Evolutionary conservation across 2,888 invertebrate species (phyloP).

Genomic region (Esperia sulphurella): DNA sequence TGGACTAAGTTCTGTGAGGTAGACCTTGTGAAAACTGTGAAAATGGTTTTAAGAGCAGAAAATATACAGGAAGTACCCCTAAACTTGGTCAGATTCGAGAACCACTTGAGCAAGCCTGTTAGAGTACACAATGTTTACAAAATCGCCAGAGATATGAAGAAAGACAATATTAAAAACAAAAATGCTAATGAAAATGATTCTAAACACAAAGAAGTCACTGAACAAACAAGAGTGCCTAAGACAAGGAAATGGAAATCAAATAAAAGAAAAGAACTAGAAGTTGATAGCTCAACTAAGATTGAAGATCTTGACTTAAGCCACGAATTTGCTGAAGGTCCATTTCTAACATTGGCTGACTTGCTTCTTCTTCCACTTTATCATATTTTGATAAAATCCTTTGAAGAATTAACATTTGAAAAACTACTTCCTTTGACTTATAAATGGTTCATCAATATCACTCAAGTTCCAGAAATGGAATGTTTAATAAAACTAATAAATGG

Average conservation of each 20-base stretch:
- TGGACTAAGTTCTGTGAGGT: slow-evolving; percentile 97
- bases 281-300: slow-evolving; percentile 67
- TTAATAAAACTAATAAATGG: slow-evolving; percentile 24
- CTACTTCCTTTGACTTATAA: slow-evolving; percentile 80
- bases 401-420: slow-evolving; percentile 37
- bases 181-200: slow-evolving; percentile 14
- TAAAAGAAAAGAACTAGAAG: slow-evolving; percentile 49
- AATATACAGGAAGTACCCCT: slow-evolving; percentile 74
- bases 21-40: slow-evolving; percentile 83
- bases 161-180: slow-evolving; percentile 32
- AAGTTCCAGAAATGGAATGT: slow-evolving; percentile 33
- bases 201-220: slow-evolving; percentile 14
- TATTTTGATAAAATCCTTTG: slow-evolving; percentile 76
- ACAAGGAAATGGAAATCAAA: slow-evolving; percentile 73
- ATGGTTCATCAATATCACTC: slow-evolving; percentile 78
- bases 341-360: slow-evolving; percentile 90
- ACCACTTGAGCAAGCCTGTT: slow-evolving; percentile 90
- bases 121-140: slow-evolving; percentile 92
- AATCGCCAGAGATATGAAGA: slow-evolving; percentile 80
- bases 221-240: slow-evolving; percentile 41
- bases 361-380: slow-evolving; percentile 86
- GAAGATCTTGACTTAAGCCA: slow-evolving; percentile 81
- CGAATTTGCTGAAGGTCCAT: slow-evolving; percentile 89
- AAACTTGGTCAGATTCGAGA: slow-evolving; percentile 88
- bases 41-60: slow-evolving; percentile 44